Evolutionary conservation across 2,113 vertebrate species (phyloP), one percentile per base, ranked within the genome.

Genomic region (Hippocampus comes): DNA sequence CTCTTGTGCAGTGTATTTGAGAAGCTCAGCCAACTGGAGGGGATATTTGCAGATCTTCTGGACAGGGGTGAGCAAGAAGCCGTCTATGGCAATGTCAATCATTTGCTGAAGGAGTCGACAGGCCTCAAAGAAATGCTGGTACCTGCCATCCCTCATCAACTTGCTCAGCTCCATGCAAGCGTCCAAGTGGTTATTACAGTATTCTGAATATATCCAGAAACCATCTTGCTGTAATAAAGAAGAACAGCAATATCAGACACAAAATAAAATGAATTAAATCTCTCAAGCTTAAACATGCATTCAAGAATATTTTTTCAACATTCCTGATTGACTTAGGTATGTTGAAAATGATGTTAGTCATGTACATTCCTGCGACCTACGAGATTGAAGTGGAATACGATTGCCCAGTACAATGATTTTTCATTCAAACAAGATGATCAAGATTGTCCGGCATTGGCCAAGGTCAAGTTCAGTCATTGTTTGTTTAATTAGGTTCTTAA

Each of bases 31-130:
- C 68, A 99, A 87, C 91, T 99, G 97, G 79, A 99, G 94, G 1
- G 97, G 97, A 85, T 99, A 99, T 86, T 99, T 99, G 95, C 97
- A 99, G 94, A 99, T 99, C 92, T 99, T 99, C 92, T 99, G 97
- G 81, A 99, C 97, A 0, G 97, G 97, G 0, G 96, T 98, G 82
- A 99, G 94, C 82, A 99, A 92, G 91, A 99, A 99, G 72, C 97
- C 97, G 1, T 99, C 97, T 9, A 99, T 98, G 87, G 97, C 97
- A n/a, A 99, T 98, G 87, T 98, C 96, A 42, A 99, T 99, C 97
- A 99, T 99, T 89, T 99, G 96, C 90, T 99, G 97, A 82, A 98
- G 90, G 51, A 99, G 94, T 67, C 97, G 95, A 75, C 97, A 99
- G 0, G 96, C 96, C 91, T 99, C 97, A 48, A 99, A 99, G 91